phyloP scores from a whole-genome alignment of 1,140 invertebrate genomes.

The Lepidurus couesii region DNA sequence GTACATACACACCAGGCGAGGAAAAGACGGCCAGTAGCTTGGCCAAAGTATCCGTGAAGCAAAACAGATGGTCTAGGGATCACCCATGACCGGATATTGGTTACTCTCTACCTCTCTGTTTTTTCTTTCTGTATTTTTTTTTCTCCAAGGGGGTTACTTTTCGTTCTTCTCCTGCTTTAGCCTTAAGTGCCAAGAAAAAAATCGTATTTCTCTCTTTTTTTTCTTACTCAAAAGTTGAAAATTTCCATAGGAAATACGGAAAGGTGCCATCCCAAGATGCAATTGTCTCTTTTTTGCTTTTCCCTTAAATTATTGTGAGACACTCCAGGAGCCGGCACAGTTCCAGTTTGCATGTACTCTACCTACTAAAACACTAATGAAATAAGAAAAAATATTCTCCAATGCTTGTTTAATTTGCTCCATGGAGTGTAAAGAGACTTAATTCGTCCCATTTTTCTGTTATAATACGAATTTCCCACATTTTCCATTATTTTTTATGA shows the following conservation, averaged over 20 bases:
- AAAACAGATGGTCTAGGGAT: conserved; percentile 13
- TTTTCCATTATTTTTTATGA: neutral
- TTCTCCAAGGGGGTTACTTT: neutral
- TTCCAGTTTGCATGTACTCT: too few relatives aligned
- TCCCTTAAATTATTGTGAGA: too few relatives aligned
- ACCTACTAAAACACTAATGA: too few relatives aligned
- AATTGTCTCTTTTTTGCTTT: too few relatives aligned
- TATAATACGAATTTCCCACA: neutral
- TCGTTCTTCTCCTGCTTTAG: too few relatives aligned
- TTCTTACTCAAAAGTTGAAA: too few relatives aligned
- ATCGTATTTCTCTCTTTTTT: too few relatives aligned
- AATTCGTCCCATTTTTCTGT: neutral
- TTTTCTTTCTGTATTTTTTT: neutral
- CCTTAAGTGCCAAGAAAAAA: too few relatives aligned
- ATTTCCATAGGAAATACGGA: too few relatives aligned
- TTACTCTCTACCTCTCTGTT: neutral
- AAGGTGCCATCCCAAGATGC: too few relatives aligned
- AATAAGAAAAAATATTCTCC: neutral
- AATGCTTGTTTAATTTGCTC: neutral
- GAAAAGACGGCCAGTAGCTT: neutral
- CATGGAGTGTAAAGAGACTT: neutral
- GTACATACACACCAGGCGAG: neutral
- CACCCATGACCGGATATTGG: conserved; percentile 4
- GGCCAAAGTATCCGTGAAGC: neutral
- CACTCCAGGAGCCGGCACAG: too few relatives aligned